Conservation (phyloP, 1,140 invertebrate genomes). For the Apis cerana region DNA sequence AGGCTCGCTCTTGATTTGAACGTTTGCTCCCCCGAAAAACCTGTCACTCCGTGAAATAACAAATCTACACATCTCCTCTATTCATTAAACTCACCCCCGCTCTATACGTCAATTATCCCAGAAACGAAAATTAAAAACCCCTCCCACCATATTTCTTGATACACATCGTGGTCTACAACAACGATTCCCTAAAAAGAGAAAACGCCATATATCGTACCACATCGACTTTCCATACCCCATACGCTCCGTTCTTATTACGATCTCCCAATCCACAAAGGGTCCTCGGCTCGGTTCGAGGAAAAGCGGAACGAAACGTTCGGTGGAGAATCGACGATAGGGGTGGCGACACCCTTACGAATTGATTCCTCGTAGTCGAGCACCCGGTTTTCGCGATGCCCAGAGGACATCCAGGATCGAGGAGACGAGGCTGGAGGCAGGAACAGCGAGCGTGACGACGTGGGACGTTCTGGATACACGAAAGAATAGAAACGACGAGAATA, state of each 20-base stretch:
- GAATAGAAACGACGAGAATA: slow-evolving; percentile 21
- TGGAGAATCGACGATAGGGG: slow-evolving; percentile 24
- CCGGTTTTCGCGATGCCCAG: slow-evolving; percentile 1
- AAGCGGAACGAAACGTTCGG: slow-evolving; percentile 3
- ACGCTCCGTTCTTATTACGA: slow-evolving; percentile 38
- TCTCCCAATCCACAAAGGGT: slow-evolving; percentile 22
- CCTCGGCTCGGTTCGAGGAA: too few relatives aligned
- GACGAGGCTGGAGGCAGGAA: slow-evolving; percentile 2
- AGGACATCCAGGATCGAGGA: slow-evolving; percentile 25
- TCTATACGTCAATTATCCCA: slow-evolving; percentile 3
- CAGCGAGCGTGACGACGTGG: background rate
- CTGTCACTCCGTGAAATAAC: background rate
- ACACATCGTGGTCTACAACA: background rate
- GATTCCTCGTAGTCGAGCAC: slow-evolving; percentile 51
- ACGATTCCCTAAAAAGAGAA: slow-evolving; percentile 3
- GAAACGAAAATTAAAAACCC: slow-evolving; percentile 19
- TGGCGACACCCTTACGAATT: slow-evolving; percentile 47
- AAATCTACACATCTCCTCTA: background rate
- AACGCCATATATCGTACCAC: background rate
- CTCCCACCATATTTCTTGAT: background rate
- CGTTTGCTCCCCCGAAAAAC: background rate
- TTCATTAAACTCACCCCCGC: background rate
- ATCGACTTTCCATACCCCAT: background rate
- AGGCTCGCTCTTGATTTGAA: background rate
- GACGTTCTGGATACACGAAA: slow-evolving; percentile 2